Evolutionary conservation across 2,113 vertebrate genomes (phyloP).

Genomic region (Cervus canadensis): DNA sequence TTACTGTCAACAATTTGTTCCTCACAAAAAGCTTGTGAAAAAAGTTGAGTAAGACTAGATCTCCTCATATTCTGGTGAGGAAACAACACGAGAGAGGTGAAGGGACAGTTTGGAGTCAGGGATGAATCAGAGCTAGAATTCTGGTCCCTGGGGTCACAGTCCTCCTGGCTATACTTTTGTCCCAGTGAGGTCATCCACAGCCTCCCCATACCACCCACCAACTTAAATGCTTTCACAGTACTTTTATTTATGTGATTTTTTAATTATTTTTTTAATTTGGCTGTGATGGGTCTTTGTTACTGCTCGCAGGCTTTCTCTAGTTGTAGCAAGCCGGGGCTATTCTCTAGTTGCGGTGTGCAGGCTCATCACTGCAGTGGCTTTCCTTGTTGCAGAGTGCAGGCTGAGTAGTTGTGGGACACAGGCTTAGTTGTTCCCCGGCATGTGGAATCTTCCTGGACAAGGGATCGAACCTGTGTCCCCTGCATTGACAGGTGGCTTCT

Average conservation of each 20-base stretch:
- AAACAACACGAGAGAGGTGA: background rate
- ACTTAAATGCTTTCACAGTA: background rate
- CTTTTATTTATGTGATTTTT: background rate
- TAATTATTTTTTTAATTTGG: background rate
- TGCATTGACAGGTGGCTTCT: background rate
- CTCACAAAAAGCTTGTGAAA: background rate
- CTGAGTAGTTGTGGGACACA: background rate
- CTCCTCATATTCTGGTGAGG: background rate
- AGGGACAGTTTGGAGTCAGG: background rate
- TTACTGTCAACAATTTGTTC: background rate
- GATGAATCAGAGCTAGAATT: background rate
- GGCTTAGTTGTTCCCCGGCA: background rate
- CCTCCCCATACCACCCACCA: accelerated
- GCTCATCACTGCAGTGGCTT: background rate
- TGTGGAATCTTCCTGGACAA: background rate
- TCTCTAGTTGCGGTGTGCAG: background rate
- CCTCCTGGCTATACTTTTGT: background rate
- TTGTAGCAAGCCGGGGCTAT: background rate
- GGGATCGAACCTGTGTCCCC: background rate
- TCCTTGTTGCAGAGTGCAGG: background rate
- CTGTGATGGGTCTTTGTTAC: background rate
- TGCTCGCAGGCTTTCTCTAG: background rate
- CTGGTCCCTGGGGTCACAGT: background rate
- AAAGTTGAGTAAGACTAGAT: background rate
- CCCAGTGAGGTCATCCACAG: accelerated